A percentile compares a stretch with the other conserved stretches of the same genome.
These are phyloP conservation scores for Neofelis nebulosa DNA, from an alignment of 2,113 vertebrate genomes.

Conservation along the genomic window DNA sequence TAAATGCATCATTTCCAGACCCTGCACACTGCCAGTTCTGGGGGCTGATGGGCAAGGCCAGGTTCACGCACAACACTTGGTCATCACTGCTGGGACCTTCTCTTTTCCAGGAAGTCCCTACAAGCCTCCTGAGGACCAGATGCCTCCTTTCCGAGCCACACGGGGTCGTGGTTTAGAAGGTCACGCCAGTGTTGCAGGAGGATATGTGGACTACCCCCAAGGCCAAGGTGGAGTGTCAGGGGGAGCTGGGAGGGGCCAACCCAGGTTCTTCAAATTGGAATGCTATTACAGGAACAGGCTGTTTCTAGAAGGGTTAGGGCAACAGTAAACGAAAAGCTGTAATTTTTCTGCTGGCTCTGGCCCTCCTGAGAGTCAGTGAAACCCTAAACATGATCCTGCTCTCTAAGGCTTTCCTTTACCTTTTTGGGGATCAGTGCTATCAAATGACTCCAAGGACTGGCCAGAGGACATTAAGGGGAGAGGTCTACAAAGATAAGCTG, in stretches of 20 bases:
- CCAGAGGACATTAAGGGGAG: background rate
- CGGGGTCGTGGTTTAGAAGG: background rate
- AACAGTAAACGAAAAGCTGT: background rate
- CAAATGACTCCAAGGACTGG: background rate
- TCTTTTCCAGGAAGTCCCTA: background rate
- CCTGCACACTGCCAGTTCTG: background rate
- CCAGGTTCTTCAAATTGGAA: background rate
- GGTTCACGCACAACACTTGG: too few relatives aligned
- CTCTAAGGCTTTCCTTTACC: background rate
- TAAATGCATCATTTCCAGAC: background rate
- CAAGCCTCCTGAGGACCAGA: background rate
- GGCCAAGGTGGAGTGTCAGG: background rate
- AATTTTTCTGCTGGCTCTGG: background rate
- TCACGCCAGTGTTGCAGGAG: too few relatives aligned
- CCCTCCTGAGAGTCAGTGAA: background rate
- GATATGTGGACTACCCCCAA: background rate
- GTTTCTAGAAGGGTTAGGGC: background rate
- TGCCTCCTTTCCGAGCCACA: background rate
- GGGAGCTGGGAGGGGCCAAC: background rate
- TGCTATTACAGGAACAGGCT: background rate
- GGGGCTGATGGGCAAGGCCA: background rate
- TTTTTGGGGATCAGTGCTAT: background rate
- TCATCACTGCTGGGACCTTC: background rate
- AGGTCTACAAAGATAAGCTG: background rate
- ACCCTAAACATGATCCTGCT: background rate